Evolutionary conservation across 1,140 invertebrate genomes (phyloP).

Genomic region (Orussus abietinus): DNA sequence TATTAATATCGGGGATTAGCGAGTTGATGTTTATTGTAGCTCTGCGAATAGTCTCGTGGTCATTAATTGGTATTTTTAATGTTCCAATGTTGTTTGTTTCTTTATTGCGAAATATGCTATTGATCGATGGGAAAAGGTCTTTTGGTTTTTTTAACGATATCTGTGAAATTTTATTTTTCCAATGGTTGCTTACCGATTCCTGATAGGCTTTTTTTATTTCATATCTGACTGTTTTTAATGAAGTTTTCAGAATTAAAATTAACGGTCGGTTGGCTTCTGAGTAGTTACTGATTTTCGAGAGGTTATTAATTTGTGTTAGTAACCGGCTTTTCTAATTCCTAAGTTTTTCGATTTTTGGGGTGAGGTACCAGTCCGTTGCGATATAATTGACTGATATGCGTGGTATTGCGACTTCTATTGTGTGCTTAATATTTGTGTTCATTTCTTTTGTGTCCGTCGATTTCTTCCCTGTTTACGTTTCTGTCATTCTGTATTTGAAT

Average conservation of each 20-base stretch:
- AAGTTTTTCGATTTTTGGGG: slow-evolving; percentile 7
- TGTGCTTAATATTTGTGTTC: not conserved
- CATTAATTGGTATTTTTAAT: not conserved
- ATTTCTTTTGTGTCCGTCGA: slow-evolving; percentile 3
- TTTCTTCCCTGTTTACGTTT: slow-evolving; percentile 9
- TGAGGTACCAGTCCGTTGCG: not conserved
- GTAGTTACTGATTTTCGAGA: not conserved
- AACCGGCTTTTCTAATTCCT: slow-evolving; percentile 7
- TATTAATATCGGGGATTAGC: not conserved
- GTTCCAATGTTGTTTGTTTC: slow-evolving; percentile 9
- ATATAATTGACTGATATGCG: not conserved
- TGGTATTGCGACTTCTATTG: not conserved
- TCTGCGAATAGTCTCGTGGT: slow-evolving; percentile 1
- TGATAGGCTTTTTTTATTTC: slow-evolving; percentile 13
- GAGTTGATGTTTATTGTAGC: not conserved
- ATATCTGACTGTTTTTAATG: not conserved
- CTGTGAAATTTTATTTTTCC: slow-evolving; percentile 13
- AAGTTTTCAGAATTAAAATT: not conserved
- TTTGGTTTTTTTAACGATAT: slow-evolving; percentile 7
- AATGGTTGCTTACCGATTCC: slow-evolving; percentile 11
- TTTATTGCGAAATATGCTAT: slow-evolving; percentile 12
- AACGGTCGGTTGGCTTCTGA: not conserved
- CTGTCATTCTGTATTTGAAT: not conserved
- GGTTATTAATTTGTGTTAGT: slow-evolving; percentile 3
- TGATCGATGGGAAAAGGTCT: slow-evolving; percentile 15